Percentiles rank a stretch among this genome's conserved stretches.
These are phyloP conservation scores for Xenentodon cancila DNA, from an alignment of 2,797 vertebrate genomes.

Conservation along the genomic window DNA sequence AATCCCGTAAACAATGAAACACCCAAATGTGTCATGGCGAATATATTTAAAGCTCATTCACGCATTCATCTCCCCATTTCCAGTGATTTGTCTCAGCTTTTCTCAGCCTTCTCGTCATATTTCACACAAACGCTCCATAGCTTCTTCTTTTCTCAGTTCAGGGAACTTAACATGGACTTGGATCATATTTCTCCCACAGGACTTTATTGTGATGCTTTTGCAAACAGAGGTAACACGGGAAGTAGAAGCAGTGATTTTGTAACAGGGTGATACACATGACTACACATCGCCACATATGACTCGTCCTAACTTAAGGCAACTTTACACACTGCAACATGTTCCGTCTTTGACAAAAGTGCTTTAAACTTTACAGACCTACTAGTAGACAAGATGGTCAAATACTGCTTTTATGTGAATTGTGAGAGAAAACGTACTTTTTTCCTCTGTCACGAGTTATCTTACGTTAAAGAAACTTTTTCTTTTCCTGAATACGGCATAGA, in stretches of 20 bases:
- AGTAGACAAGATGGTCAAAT: background rate
- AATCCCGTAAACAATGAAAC: too few relatives aligned
- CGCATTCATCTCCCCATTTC: too few relatives aligned
- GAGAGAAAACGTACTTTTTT: background rate
- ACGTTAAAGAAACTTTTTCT: too few relatives aligned
- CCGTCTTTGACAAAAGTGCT: background rate
- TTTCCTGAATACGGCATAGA: background rate
- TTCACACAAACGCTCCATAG: background rate
- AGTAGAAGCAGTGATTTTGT: conserved; percentile 22
- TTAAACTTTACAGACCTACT: background rate
- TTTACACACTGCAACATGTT: background rate
- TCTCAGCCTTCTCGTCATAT: too few relatives aligned
- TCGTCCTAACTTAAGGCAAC: background rate
- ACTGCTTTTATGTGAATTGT: too few relatives aligned
- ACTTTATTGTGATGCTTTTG: conserved; percentile 30
- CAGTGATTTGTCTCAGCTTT: too few relatives aligned
- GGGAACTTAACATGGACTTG: background rate
- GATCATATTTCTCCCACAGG: conserved; percentile 10
- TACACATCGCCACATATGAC: conserved; percentile 15
- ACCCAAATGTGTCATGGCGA: too few relatives aligned
- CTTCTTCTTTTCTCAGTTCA: background rate
- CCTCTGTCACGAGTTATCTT: background rate
- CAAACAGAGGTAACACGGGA: conserved; percentile 18
- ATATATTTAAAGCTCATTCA: too few relatives aligned
- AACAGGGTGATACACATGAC: conserved; percentile 25